Evolutionary conservation across 2,797 vertebrate genomes (phyloP).

Genomic region (Cheirogaleus major): DNA sequence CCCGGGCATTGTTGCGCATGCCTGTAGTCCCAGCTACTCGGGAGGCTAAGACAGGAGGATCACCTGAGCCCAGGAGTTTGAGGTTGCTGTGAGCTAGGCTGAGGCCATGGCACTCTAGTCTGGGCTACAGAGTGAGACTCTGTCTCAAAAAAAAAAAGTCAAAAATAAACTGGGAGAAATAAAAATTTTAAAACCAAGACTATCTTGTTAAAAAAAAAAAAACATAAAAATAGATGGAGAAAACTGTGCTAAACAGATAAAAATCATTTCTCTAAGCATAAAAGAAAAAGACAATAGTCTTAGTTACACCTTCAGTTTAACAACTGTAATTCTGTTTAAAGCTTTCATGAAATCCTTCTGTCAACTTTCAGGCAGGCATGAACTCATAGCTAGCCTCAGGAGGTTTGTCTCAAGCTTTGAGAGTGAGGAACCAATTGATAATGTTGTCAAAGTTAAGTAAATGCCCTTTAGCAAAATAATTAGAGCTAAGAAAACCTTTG

Average conservation of each 20-base stretch:
- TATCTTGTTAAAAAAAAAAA: background rate
- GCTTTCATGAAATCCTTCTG: background rate
- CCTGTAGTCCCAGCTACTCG: no score
- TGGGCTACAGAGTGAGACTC: no score
- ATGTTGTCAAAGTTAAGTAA: background rate
- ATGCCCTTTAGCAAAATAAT: background rate
- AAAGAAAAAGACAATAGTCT: background rate
- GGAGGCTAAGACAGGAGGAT: no score
- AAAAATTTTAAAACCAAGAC: background rate
- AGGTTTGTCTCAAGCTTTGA: background rate
- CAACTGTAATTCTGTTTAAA: background rate
- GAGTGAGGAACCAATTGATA: background rate
- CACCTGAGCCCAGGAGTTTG: no score
- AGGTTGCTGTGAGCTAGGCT: no score
- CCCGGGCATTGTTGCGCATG: no score
- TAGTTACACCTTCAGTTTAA: background rate
- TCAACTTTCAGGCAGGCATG: background rate
- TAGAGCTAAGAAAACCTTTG: background rate
- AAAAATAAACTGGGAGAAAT: background rate
- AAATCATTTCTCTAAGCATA: background rate
- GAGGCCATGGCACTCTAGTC: no score
- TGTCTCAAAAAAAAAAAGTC: no score
- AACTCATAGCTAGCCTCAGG: background rate
- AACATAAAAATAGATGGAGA: background rate
- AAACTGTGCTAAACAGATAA: background rate